Evolutionary conservation across 2,113 vertebrate genomes (phyloP).

Genomic region (Eptesicus fuscus): DNA sequence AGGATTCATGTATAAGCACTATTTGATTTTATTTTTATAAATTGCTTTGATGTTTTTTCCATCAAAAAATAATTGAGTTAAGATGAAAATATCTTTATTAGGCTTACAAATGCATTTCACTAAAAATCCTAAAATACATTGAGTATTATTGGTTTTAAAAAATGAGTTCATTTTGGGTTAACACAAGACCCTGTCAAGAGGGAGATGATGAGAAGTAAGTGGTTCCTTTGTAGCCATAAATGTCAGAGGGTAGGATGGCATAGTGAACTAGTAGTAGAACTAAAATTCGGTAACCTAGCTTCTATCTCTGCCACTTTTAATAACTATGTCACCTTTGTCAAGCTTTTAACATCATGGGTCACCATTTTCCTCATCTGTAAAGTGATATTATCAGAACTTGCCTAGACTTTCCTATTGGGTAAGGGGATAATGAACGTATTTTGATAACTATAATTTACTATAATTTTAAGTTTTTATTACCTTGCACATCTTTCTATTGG

Average conservation of each 20-base stretch:
- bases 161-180: slow-evolving; percentile 55
- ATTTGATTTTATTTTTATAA: background rate
- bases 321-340: background rate
- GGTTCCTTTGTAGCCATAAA: background rate
- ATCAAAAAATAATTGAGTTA: background rate
- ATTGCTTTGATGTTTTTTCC: background rate
- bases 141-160: slow-evolving; percentile 49
- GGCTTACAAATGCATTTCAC: slow-evolving; percentile 39
- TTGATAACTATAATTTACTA: background rate
- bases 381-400: background rate
- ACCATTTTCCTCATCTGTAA: background rate
- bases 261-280: background rate
- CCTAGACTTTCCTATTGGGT: background rate
- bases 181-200: slow-evolving; percentile 15
- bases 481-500: background rate
- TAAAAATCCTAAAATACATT: slow-evolving; percentile 41
- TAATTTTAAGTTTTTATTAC: slow-evolving; percentile 22
- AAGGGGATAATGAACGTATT: background rate
- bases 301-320: background rate
- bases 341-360: background rate
- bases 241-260: background rate
- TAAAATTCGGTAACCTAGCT: background rate
- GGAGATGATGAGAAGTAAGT: background rate
- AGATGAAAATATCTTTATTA: slow-evolving; percentile 51
- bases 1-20: background rate